phyloP scores from a whole-genome alignment of 2,888 invertebrate species.

The Drosophila multiciliata region DNA sequence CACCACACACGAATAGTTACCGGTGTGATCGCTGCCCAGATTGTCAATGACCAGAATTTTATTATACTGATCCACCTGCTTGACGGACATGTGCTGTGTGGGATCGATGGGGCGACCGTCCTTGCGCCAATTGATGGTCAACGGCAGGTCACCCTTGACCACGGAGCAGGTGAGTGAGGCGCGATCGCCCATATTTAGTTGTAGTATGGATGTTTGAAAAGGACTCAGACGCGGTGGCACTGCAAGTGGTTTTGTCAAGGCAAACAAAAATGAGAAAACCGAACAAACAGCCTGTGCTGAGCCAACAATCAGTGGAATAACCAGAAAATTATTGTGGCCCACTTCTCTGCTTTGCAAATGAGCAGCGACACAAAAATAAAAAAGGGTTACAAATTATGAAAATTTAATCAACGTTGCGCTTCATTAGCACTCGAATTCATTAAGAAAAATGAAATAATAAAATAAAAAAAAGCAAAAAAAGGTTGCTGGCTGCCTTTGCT shows the following conservation, averaged over 20 bases:
- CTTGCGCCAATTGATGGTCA: constrained; percentile 91
- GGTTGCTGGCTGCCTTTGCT: constrained; percentile 39
- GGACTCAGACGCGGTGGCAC: constrained; percentile 92
- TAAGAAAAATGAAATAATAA: constrained; percentile 47
- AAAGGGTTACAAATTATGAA: constrained; percentile 70
- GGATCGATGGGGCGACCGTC: constrained; percentile 89
- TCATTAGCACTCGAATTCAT: constrained; percentile 76
- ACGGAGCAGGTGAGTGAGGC: constrained; percentile 91
- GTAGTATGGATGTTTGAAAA: constrained; percentile 88
- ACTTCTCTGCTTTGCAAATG: constrained; percentile 21
- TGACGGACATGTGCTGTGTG: constrained; percentile 88
- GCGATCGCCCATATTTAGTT: constrained; percentile 90
- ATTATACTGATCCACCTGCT: constrained; percentile 91
- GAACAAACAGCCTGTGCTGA: constrained; percentile 7
- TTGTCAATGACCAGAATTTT: constrained; percentile 91
- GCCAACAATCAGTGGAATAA: constrained; percentile 18
- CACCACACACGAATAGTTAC: constrained; percentile 91
- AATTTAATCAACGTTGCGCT: constrained; percentile 73
- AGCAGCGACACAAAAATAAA: constrained; percentile 18
- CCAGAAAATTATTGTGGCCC: constrained; percentile 1
- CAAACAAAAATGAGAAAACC: constrained; percentile 29
- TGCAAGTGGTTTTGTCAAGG: constrained; percentile 72
- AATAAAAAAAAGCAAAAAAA: constrained; percentile 42
- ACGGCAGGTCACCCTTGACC: constrained; percentile 90
- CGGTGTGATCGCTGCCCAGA: constrained; percentile 90